Base-by-base conservation (phyloP, 2,888 invertebrate species). In the Orgyia antiqua region DNA sequence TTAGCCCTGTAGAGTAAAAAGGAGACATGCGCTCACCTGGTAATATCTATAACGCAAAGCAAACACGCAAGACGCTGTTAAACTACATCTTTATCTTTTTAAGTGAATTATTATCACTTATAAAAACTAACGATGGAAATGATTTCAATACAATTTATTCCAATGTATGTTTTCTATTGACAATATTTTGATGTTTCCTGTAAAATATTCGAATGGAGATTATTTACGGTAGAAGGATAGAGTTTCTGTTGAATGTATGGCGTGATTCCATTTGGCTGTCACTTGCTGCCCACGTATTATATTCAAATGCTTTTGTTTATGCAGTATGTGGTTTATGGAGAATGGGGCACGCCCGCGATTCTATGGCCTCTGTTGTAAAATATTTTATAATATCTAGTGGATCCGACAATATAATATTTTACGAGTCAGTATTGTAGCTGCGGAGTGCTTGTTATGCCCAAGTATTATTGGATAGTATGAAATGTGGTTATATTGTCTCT, bases 301-400 rank as follows among this genome's bases (percentile, higher is more conserved):
- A 70, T 74, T 71, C 76, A 75, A 75, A 79, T 66, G 66, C 70
- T 61, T 67, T 77, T 73, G 74, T 75, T 67, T 68, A 70, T 73
- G 62, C 58, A 58, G 52, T 50, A 54, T 42, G 64, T 73, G 63
- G 63, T 74, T 70, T 76, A 75, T 69, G 66, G 63, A 52, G 51
- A 58, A 52, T 57, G 45, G 43, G 58, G 58, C 59, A 64, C 61
- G 61, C 60, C 64, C 36, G 54, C 48, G 44, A 56, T 58, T 58
- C 42, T 38, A 49, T 29, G 39, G 34, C 31, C 35, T 39, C 35
- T 36, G 39, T 36, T 40, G 38, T 42, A 45, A 42, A 52, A 47
- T 49, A 45, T 52, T 52, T 49, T 37, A 44, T 46, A 49, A 40
- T 39, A 33, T 42, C 23, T 34, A 36, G 42, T 42, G 40, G 36